Percentiles rank a stretch among this genome's conserved stretches.
phyloP scores from a whole-genome alignment of 2,888 invertebrate species.

The Phragmatobia fuliginosa region DNA sequence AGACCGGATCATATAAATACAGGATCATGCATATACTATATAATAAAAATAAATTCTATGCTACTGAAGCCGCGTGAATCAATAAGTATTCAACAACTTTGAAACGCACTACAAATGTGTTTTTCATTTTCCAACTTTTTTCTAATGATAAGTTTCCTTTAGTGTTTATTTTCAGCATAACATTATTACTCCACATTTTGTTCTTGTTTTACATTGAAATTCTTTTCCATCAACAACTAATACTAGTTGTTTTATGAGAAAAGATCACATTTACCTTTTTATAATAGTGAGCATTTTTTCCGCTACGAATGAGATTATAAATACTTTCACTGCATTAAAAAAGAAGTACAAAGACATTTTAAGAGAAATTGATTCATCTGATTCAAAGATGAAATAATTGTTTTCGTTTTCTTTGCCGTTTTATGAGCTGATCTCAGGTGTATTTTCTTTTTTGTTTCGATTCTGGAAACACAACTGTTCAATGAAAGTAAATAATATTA shows the following conservation, averaged over 20 bases:
- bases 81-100: slow-evolving; percentile 2
- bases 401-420: neutral
- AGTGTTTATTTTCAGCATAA: neutral
- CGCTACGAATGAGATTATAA: slow-evolving; percentile 33
- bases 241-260: neutral
- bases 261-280: slow-evolving; percentile 33
- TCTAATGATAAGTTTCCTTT: neutral
- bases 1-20: too few relatives aligned
- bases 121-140: neutral
- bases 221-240: neutral
- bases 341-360: slow-evolving; percentile 40
- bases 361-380: slow-evolving; percentile 38
- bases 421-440: neutral
- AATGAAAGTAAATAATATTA: neutral
- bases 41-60: too few relatives aligned
- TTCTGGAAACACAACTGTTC: neutral
- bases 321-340: slow-evolving; percentile 47
- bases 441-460: neutral
- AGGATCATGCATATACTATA: too few relatives aligned
- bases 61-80: neutral
- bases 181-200: neutral
- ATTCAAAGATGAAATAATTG: slow-evolving; percentile 18
- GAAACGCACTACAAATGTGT: neutral
- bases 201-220: neutral
- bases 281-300: slow-evolving; percentile 22